Evolutionary conservation across 2,888 invertebrate genomes (phyloP), one percentile per base, ranked within the genome.

Genomic region (Ophioninae sp.): DNA sequence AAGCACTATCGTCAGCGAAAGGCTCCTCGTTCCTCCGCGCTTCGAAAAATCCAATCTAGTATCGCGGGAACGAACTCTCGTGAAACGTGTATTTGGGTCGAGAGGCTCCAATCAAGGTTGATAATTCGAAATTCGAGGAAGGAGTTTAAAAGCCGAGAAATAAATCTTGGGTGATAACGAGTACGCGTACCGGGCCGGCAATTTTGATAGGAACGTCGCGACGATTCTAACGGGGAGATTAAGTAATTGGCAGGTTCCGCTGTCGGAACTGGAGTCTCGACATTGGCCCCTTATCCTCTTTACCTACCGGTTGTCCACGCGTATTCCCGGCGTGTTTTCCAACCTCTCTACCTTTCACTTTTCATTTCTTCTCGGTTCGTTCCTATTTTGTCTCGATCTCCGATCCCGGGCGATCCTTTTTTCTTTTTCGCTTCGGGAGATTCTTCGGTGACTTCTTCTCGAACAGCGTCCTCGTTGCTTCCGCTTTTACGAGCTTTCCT

Each of bases 241-340:
- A 89, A 90, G 89, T 90, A 90, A 91, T 90, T 89, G 87, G 86
- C 69, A 79, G 85, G 85, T 87, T 88, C 85, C 87, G 86, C 89
- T 89, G 88, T 90, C 89, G 87, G 83, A 65, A 62, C 69, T 61
- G 50, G 59, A 75, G 84, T 85, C 83, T 80, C 83, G 80, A 67
- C 81, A 81, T 81, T 84, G 70, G 70, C 65, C 57, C 61, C 70
- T 64, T 70, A 37, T 2, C 57, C 79, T 21, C n/a, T n/a, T n/a
- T n/a, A n/a, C n/a, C n/a, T 82, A 76, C 61, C 84, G 83, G 79
- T 85, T 78, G 86, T 85, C 79, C 83, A 13, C 59, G 50, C 62
- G 72, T 67, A 65, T 21, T 69, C 81, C 56, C 59, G 62, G 65
- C 72, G 21, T 62, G 76, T 83, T 83, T 77, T 62, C 62, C 74